Evolutionary conservation across 1,140 invertebrate species (phyloP), one percentile per base, ranked within the genome.

Genomic region (Homalodisca vitripennis): DNA sequence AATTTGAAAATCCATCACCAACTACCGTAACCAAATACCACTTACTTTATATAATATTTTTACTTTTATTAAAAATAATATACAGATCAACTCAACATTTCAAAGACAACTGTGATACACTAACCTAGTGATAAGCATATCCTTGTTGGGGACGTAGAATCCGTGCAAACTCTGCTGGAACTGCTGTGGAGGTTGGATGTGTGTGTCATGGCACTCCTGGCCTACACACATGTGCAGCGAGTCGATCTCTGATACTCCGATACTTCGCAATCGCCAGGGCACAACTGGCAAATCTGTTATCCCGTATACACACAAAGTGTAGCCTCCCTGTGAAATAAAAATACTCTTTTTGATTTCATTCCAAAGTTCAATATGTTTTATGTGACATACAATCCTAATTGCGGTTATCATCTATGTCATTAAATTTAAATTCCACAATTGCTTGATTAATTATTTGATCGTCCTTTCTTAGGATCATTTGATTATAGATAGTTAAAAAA

Each of bases 61-160:
- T 17, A 6, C 34, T 41, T 10, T 10, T 41, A 17, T 41, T 41
- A 17, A 41, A n/a, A n/a, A 10, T 41, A 17, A 6, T 41, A 10
- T 6, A 41, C 17, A 17, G 34, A 17, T 41, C 34, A 17, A 41
- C 34, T 17, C n/a, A n/a, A n/a, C n/a, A n/a, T n/a, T n/a, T n/a
- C n/a, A n/a, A n/a, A n/a, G n/a, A n/a, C 34, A 6, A 41, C 34
- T 10, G 34, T 41, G 34, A 41, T 17, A 6, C 12, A 60, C 55
- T 2, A 14, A 60, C 55, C 26, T 60, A 2, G 55, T 26, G 29
- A 60, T 60, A n/a, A 27, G 14, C 6, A 6, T 60, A 22, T 60
- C 14, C n/a, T 60, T 60, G 55, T 60, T 60, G 55, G 55, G 55
- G 12, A 60, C 24, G 29, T 60, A 60, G 55, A 14, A 60, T 2